These are phyloP conservation scores for Choreutis nemorana DNA, from an alignment of 2,888 invertebrate genomes.

Conservation along the genomic window DNA sequence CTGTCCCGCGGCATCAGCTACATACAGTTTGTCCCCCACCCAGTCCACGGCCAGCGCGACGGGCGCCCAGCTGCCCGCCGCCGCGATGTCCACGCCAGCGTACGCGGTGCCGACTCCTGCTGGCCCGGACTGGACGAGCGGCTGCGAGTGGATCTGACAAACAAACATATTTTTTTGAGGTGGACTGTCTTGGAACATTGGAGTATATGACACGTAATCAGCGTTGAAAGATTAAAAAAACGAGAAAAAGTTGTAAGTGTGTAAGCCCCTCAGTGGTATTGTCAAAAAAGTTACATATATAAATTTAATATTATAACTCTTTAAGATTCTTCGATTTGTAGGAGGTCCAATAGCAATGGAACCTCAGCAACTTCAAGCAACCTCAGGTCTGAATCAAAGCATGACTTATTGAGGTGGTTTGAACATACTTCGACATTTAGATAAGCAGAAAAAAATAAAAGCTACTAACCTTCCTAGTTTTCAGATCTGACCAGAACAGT, in stretches of 20 bases:
- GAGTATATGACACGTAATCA: too few relatives aligned
- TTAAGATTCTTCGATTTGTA: too few relatives aligned
- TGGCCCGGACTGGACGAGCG: conserved; percentile 41
- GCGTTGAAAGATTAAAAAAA: too few relatives aligned
- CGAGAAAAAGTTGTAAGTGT: too few relatives aligned
- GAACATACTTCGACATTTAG: neutral
- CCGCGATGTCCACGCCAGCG: conserved; percentile 71
- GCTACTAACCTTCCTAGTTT: conserved; percentile 76
- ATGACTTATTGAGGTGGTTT: too few relatives aligned
- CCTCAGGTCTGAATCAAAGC: too few relatives aligned
- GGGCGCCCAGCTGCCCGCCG: conserved; percentile 89
- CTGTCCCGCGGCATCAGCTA: conserved; percentile 91
- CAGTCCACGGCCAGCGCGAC: conserved; percentile 95
- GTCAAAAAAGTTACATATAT: conserved; percentile 5
- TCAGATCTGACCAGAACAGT: conserved; percentile 90
- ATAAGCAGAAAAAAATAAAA: neutral
- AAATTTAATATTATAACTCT: neutral
- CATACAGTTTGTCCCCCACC: conserved; percentile 95
- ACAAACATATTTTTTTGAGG: too few relatives aligned
- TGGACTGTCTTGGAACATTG: too few relatives aligned
- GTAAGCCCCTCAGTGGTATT: too few relatives aligned
- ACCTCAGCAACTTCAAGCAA: too few relatives aligned
- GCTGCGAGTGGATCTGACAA: conserved; percentile 71
- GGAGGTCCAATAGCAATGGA: too few relatives aligned
- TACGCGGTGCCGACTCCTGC: conserved; percentile 44